Base-by-base conservation (phyloP, 2,888 invertebrate species). In the Oligia strigilis region DNA sequence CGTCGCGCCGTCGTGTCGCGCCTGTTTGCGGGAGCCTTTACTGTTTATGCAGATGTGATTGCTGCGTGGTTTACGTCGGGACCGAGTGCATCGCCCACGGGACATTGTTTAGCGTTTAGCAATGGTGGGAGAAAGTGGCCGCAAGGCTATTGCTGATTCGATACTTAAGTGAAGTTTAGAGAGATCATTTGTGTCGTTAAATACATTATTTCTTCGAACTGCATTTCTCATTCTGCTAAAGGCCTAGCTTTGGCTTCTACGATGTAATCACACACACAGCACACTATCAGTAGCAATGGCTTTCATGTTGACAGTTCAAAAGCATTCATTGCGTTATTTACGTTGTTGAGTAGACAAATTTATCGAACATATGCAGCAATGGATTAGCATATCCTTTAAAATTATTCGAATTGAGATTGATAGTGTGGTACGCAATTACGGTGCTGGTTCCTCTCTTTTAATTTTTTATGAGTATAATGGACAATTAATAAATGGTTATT, bases 1-100 rank as follows among this genome's bases (percentile, higher is more conserved):
- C 4, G 23, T n/a, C 23, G 23, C 58, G 23, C 11, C 58, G 4
- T 58, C 58, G 58, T 1, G 23, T n/a, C 23, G 23, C 58, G 23
- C 11, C 58, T 58, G 23, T 23, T 58, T 58, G 23, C 8, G 58
- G 58, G 58, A 58, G 58, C 11, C 58, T 23, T 58, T 52, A 64
- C 72, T 70, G 52, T 84, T 70, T 84, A 82, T 84, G 73, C 58
- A 65, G 67, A 73, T 73, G 49, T 19, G 69, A 82, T 80, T 73
- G 73, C 80, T 84, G 36, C 84, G 29, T 46, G 14, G 5, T 49
- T 40, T 5, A 60, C 85, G 70, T 60, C 29, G 70, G 55, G 62
- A 29, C 52, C 17, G 62, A 64, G 85, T 80, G 58, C 70, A 73
- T 80, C 82, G 85, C 82, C 82, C 85, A 82, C 82, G 85, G 85